Base-by-base conservation (phyloP, 2,797 vertebrate genomes). In the Protonibea diacanthus region DNA sequence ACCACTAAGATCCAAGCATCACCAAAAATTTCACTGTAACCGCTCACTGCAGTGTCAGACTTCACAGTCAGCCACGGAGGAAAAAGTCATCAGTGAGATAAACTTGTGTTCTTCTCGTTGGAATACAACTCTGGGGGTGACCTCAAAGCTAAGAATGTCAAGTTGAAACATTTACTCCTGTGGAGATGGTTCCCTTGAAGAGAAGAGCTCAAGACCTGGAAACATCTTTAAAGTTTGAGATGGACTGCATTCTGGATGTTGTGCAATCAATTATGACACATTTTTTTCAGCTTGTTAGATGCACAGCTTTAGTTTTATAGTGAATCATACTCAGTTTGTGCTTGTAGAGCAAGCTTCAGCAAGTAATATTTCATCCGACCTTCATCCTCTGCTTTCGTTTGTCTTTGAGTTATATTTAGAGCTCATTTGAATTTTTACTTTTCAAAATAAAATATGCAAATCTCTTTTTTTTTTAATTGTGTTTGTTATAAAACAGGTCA, bases 371-470 rank as follows among this genome's bases (percentile, higher is more conserved):
- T 52, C 11, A 62, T 27, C 47, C 49, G 48, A 57, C 45, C 10
- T 74, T 42, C 15, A 71, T 71, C 38, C 6, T 33, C 53, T 1
- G 20, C 65, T 40, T 57, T 45, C 17, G 40, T 65, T 47, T 74
- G 45, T 47, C 38, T 76, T 56, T 72, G 55, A 77, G 76, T 51
- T 81, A 69, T 72, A 62, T 80, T 80, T 74, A 74, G 66, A 72
- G 25, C 76, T 73, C 45, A 74, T 80, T 74, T 70, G 18, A 75
- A 62, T 65, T 53, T 68, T 49, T n/a, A 52, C 23, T 75, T 80
- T 74, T 61, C 21, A 56, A 27, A 81, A 75, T 64, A 58, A 77
- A 81, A 78, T 56, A 27, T 20, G 44, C 42, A 64, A 65, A 74
- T 59, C 0, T 66, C 6, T 49, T 9, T 51, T 13, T 69, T 71